phyloP scores from a whole-genome alignment of 1,140 invertebrate species.

The Yoshiicerus persimilis region DNA sequence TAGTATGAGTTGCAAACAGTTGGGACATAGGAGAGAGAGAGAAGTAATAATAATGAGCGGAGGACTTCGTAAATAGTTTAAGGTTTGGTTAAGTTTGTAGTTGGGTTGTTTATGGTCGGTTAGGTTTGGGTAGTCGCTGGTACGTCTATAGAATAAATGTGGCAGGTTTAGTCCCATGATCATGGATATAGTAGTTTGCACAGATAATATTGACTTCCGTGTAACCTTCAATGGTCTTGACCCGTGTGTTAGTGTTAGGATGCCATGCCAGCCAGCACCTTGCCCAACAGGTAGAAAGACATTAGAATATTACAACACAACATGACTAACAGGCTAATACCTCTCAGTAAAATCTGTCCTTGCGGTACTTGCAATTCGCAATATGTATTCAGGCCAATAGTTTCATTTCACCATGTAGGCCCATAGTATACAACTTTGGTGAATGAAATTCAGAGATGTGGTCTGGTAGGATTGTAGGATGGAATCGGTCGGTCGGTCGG shows the following conservation, averaged over 20 bases:
- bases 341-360: slow-evolving; percentile 27
- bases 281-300: slow-evolving; percentile 29
- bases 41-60: too few species aligned
- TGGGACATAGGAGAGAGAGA: too few species aligned
- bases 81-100: neutral
- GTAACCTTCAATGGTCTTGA: slow-evolving; percentile 45
- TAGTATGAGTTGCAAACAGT: too few species aligned
- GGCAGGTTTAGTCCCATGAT: neutral
- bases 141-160: neutral
- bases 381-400: slow-evolving; percentile 28
- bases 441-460: neutral
- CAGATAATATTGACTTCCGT: slow-evolving; percentile 22
- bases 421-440: neutral
- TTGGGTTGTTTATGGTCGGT: neutral
- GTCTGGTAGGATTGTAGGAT: neutral
- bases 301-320: neutral
- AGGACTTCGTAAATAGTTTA: neutral
- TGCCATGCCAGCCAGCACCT: slow-evolving; percentile 17
- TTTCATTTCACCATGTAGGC: neutral
- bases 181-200: neutral
- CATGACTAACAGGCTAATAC: neutral
- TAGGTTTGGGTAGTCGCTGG: neutral
- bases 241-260: slow-evolving; percentile 10
- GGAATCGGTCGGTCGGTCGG: neutral
- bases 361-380: slow-evolving; percentile 27